Evolutionary conservation across 2,888 invertebrate species (phyloP).

Genomic region (Pseudolycoriella hygida): DNA sequence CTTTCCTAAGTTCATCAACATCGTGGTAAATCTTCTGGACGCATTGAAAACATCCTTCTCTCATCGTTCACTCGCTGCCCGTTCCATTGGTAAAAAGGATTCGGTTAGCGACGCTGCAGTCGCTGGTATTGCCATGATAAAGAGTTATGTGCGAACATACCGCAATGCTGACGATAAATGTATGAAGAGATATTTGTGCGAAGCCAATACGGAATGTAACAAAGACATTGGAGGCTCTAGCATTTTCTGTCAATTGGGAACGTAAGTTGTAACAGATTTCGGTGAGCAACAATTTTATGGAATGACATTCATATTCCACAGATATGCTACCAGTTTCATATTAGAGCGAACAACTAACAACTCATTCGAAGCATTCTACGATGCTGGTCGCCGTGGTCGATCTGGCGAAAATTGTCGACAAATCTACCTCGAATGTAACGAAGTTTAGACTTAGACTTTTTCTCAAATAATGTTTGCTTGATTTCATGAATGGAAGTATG

Average conservation of each 20-base stretch:
- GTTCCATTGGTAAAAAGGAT: slow-evolving; percentile 71
- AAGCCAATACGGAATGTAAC: slow-evolving; percentile 75
- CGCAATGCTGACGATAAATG: slow-evolving; percentile 64
- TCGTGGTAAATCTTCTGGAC: slow-evolving; percentile 78
- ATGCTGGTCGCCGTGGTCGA: slow-evolving; percentile 72
- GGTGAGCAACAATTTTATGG: no score
- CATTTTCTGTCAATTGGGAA: slow-evolving; percentile 83
- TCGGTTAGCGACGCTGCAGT: slow-evolving; percentile 79
- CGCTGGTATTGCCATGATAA: slow-evolving; percentile 74
- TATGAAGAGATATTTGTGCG: slow-evolving; percentile 75
- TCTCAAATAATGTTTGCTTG: no score
- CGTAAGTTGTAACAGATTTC: no score
- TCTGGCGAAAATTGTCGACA: slow-evolving; percentile 73
- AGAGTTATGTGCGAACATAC: slow-evolving; percentile 72
- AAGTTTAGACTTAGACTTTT: slow-evolving; percentile 40
- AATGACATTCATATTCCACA: no score
- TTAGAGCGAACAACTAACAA: slow-evolving; percentile 58
- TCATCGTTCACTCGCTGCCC: slow-evolving; percentile 69
- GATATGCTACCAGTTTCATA: slow-evolving; percentile 73
- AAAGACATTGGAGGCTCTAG: slow-evolving; percentile 63
- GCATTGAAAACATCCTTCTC: slow-evolving; percentile 86
- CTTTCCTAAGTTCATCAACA: slow-evolving; percentile 80
- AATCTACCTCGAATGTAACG: slow-evolving; percentile 74
- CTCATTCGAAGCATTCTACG: slow-evolving; percentile 62
- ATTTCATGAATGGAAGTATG: no score